Evolutionary conservation across 2,888 invertebrate species (phyloP), one percentile per base, ranked within the genome.

Genomic region (Danaus chrysippus): DNA sequence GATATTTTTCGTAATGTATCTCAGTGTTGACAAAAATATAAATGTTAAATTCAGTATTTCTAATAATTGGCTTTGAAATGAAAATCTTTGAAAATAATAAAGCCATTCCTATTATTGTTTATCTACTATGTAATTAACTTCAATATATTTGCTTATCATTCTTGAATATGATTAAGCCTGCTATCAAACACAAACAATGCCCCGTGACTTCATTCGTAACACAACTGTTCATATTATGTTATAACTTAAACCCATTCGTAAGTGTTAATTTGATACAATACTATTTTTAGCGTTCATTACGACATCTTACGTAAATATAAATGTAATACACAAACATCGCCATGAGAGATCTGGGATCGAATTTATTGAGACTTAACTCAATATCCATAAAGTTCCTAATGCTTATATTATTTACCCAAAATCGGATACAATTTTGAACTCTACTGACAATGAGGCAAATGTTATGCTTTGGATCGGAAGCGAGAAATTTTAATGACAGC

Each of bases 311-410:
- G 79, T 82, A 76, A 79, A 65, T 68, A 63, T 67, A 75, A 68
- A 81, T 80, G 68, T 76, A 70, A 70, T 80, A 66, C 64, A 69
- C 78, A 84, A 82, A 86, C 73, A 69, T 64, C 69, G 70, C 76
- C 85, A 84, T 86, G 86, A 81, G 84, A 79, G 72, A 69, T 71
- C 70, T 61, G 81, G 72, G 79, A 78, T 84, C 78, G 76, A 75
- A 77, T 84, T 82, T 76, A 86, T 87, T 87, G 86, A 77, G 83
- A 78, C 73, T 75, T 80, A 73, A 79, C 76, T 76, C 76, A 79
- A 80, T 76, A 78, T 72, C 61, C 64, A 62, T 69, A 64, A 64
- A 65, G 55, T 62, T 58, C 53, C n/a, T 61, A 34, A 66, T 64
- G 61, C 34, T 19, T 61, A 58, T 43, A 56, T 41, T 23, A 19